These are phyloP conservation scores for Brassicogethes aeneus DNA, from an alignment of 2,888 invertebrate species.

Conservation along the genomic window DNA sequence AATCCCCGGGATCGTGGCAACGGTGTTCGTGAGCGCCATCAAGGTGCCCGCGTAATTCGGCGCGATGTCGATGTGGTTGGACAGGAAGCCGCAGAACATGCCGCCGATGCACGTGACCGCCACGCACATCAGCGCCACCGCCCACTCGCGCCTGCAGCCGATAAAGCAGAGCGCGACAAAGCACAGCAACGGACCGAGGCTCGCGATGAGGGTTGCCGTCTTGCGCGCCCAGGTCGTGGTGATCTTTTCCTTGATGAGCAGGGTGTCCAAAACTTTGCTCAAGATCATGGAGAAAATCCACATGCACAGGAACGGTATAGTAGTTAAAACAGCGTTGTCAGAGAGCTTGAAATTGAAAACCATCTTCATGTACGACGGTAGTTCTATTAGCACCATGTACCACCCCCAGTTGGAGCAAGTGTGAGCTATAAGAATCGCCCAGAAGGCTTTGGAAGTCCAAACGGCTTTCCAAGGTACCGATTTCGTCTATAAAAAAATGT, in stretches of 20 bases:
- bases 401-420: constrained; percentile 76
- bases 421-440: constrained; percentile 68
- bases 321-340: constrained; percentile 66
- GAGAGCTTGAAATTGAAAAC: constrained; percentile 67
- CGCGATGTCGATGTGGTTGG: constrained; percentile 79
- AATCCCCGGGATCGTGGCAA: constrained; percentile 74
- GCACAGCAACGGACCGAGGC: constrained; percentile 55
- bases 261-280: constrained; percentile 56
- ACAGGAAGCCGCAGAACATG: constrained; percentile 75
- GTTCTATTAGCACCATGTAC: constrained; percentile 77
- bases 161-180: constrained; percentile 60
- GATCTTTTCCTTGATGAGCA: constrained; percentile 52
- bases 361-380: constrained; percentile 74
- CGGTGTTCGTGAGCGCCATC: constrained; percentile 71
- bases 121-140: constrained; percentile 56
- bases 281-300: constrained; percentile 53
- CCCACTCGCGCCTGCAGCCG: constrained; percentile 54
- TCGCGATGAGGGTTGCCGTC: constrained; percentile 57
- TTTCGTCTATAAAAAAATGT: constrained; percentile 35
- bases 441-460: constrained; percentile 61
- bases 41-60: constrained; percentile 75
- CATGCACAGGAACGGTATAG: constrained; percentile 69
- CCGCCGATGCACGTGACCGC: constrained; percentile 67
- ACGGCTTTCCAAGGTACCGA: constrained; percentile 66
- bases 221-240: constrained; percentile 66